These are phyloP conservation scores for Notothenia rossii DNA, from an alignment of 2,113 vertebrate species.

Conservation along the genomic window DNA sequence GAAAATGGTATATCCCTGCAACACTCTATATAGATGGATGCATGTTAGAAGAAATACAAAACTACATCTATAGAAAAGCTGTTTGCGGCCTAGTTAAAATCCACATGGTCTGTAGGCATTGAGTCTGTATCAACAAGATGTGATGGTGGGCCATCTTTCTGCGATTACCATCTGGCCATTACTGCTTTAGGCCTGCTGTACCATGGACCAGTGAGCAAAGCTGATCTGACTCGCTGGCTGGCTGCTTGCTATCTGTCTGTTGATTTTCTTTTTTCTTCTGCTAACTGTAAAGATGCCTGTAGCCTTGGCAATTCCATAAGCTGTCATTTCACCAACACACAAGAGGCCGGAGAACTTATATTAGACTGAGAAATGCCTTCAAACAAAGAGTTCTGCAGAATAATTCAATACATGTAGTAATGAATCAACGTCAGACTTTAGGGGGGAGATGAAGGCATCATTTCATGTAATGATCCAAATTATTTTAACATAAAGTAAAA, in stretches of 20 bases:
- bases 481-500: constrained; percentile 5
- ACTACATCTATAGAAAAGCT: background rate
- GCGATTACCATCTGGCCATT: constrained; percentile 29
- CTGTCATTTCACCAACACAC: constrained; percentile 7
- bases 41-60: background rate
- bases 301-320: background rate
- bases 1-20: no score
- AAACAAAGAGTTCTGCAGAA: background rate
- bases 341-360: background rate
- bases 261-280: background rate
- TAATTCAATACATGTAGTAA: background rate
- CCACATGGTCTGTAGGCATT: constrained; percentile 1
- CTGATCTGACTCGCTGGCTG: constrained; percentile 34
- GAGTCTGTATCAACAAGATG: constrained; percentile 23
- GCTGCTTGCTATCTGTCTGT: constrained; percentile 15
- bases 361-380: background rate
- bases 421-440: background rate
- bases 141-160: constrained; percentile 26
- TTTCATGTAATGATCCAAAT: constrained; percentile 22
- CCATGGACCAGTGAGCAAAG: constrained; percentile 45
- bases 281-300: background rate
- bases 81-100: background rate
- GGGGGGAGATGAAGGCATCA: background rate
- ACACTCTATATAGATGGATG: constrained; percentile 4
- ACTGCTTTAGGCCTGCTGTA: constrained; percentile 27